phyloP scores from a whole-genome alignment of 2,888 invertebrate genomes.

The Sipha maydis region DNA sequence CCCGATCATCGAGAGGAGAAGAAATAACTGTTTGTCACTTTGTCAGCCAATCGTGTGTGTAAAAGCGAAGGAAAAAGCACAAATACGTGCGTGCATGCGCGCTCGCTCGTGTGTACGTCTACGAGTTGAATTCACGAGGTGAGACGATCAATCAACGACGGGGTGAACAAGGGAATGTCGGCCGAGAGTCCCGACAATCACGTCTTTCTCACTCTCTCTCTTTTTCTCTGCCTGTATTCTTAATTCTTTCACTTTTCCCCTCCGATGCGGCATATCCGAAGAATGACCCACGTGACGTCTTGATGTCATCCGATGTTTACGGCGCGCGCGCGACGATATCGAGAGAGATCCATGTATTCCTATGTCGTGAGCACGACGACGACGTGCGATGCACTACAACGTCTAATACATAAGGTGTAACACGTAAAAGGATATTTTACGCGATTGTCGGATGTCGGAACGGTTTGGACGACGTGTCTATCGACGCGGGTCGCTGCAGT shows the following conservation, averaged over 20 bases:
- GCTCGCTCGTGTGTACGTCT: too few species aligned
- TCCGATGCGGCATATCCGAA: neutral
- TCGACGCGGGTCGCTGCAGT: neutral
- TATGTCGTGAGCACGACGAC: neutral
- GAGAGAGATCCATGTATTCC: neutral
- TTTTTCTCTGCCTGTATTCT: too few species aligned
- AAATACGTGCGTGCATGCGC: neutral
- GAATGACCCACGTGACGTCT: neutral
- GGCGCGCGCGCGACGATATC: neutral
- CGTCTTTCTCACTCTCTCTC: too few species aligned
- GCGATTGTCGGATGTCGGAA: too few species aligned
- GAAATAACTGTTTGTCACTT: constrained; percentile 12
- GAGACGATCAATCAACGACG: constrained; percentile 56
- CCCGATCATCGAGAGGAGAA: neutral
- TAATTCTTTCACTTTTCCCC: too few species aligned
- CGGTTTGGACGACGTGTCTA: neutral
- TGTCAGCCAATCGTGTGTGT: neutral
- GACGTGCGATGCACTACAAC: neutral
- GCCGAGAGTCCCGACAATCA: neutral
- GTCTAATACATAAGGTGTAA: too few species aligned
- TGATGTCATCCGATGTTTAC: neutral
- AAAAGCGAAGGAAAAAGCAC: neutral
- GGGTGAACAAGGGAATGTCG: neutral
- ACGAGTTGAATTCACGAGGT: neutral
- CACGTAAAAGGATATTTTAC: neutral